Percentiles rank a stretch among this genome's conserved stretches.
These are phyloP conservation scores for Antheraea yamamai DNA, from an alignment of 2,888 invertebrate genomes.

Conservation along the genomic window DNA sequence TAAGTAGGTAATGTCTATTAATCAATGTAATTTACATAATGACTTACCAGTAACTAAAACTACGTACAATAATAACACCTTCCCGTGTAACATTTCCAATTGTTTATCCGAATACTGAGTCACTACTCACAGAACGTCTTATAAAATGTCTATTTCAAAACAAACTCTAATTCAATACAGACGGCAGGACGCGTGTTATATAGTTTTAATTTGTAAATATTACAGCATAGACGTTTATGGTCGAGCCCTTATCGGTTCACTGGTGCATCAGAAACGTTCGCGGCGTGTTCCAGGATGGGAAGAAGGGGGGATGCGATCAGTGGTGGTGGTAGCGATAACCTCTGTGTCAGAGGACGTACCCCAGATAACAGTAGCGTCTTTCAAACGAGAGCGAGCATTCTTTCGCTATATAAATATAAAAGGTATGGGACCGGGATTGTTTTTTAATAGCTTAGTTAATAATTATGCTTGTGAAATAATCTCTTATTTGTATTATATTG, in stretches of 20 bases:
- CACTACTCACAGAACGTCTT: constrained; percentile 31
- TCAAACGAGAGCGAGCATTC: constrained; percentile 70
- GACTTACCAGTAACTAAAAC: constrained; percentile 71
- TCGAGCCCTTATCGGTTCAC: constrained; percentile 62
- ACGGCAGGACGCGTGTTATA: constrained; percentile 29
- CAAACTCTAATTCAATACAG: not conserved
- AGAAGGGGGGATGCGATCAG: constrained; percentile 51
- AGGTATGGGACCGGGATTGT: constrained; percentile 29
- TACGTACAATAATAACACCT: constrained; percentile 60
- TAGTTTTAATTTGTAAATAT: constrained; percentile 35
- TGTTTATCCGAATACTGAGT: constrained; percentile 52
- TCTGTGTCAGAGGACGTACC: constrained; percentile 65
- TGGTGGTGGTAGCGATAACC: constrained; percentile 68
- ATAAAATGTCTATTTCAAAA: constrained; percentile 5
- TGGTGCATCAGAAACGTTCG: constrained; percentile 62
- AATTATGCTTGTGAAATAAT: not conserved
- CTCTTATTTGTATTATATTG: not conserved
- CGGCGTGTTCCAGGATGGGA: constrained; percentile 49
- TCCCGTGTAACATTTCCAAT: constrained; percentile 76
- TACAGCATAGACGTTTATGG: constrained; percentile 51
- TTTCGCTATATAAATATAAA: constrained; percentile 52
- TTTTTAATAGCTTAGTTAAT: constrained; percentile 25
- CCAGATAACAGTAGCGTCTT: constrained; percentile 65
- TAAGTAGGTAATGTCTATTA: not conserved
- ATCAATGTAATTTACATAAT: not conserved